Evolutionary conservation across 30 jellyfish, hydroid and myxozoan genomes (phyloP).

Genomic region (Hydractinia symbiolongicarpus): DNA sequence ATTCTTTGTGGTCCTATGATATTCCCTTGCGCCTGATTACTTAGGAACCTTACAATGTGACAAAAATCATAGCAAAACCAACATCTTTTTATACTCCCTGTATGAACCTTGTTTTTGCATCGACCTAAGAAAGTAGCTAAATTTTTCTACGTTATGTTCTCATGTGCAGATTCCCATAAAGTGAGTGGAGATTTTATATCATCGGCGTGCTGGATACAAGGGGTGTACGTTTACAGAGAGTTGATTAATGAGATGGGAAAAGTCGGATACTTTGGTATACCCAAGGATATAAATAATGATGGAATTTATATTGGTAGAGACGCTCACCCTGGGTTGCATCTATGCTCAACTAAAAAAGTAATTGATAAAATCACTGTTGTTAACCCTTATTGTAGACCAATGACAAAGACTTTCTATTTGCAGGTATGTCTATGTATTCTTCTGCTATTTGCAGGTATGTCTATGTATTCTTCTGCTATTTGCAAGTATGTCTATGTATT

Average conservation of each 20-base stretch:
- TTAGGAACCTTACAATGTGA: no score
- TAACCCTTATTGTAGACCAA: constrained; percentile 13
- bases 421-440: constrained; percentile 20
- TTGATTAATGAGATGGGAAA: not conserved
- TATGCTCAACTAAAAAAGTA: not conserved
- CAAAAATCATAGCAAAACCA: no score
- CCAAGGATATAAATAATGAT: constrained; percentile 29
- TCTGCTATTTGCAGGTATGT: no score
- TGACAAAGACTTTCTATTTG: constrained; percentile 28
- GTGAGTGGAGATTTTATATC: constrained; percentile 33
- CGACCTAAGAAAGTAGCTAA: no score
- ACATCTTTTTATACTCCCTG: no score
- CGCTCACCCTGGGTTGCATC: not conserved
- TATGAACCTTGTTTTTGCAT: no score
- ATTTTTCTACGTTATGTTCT: no score
- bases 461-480: no score
- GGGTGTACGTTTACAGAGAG: constrained; percentile 38
- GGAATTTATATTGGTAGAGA: constrained; percentile 12
- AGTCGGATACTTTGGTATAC: constrained; percentile 40
- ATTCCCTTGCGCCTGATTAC: no score
- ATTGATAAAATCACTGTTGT: not conserved
- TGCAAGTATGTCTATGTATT: constrained; percentile 18
- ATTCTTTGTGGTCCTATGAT: no score
- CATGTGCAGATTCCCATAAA: not conserved
- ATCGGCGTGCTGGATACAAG: constrained; percentile 42